Percentiles rank a stretch among this genome's conserved stretches.
phyloP scores from a whole-genome alignment of 1,140 invertebrate species.

The Diabrotica virgifera region DNA sequence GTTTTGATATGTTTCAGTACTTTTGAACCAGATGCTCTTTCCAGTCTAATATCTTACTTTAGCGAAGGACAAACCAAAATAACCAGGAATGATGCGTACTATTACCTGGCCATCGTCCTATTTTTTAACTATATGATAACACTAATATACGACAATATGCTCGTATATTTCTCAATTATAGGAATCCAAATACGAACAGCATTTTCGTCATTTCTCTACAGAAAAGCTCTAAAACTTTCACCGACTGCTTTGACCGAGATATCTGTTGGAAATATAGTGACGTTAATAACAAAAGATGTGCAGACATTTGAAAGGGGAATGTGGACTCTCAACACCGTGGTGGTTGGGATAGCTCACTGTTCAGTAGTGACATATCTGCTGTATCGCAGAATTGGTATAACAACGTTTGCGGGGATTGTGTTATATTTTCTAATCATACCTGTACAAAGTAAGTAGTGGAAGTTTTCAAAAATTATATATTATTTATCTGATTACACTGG shows the following conservation, averaged over 20 bases:
- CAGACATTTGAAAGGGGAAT: not conserved
- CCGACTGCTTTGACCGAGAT: slow-evolving; percentile 70
- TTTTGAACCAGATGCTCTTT: slow-evolving; percentile 52
- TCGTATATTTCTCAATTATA: slow-evolving; percentile 67
- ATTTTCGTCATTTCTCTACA: slow-evolving; percentile 76
- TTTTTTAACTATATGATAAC: slow-evolving; percentile 54
- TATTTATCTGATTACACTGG: too few relatives aligned
- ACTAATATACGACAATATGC: slow-evolving; percentile 64
- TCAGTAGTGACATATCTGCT: slow-evolving; percentile 72
- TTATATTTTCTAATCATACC: slow-evolving; percentile 81
- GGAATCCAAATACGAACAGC: slow-evolving; percentile 79
- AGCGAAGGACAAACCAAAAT: slow-evolving; percentile 51
- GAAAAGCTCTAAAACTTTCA: slow-evolving; percentile 70
- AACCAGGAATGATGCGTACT: slow-evolving; percentile 56
- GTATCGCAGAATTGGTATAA: slow-evolving; percentile 68
- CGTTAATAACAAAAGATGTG: not conserved
- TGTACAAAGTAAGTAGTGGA: slow-evolving; percentile 50
- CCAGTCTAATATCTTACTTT: slow-evolving; percentile 67
- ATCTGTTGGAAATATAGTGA: slow-evolving; percentile 78
- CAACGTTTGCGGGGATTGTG: slow-evolving; percentile 72
- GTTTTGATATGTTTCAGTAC: slow-evolving; percentile 21
- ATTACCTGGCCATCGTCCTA: slow-evolving; percentile 61
- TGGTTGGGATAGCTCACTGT: slow-evolving; percentile 70
- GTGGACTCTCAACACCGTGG: not conserved
- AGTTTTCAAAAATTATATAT: too few relatives aligned